Conservation (phyloP, 2,113 vertebrate genomes). For the Albula goreensis region DNA sequence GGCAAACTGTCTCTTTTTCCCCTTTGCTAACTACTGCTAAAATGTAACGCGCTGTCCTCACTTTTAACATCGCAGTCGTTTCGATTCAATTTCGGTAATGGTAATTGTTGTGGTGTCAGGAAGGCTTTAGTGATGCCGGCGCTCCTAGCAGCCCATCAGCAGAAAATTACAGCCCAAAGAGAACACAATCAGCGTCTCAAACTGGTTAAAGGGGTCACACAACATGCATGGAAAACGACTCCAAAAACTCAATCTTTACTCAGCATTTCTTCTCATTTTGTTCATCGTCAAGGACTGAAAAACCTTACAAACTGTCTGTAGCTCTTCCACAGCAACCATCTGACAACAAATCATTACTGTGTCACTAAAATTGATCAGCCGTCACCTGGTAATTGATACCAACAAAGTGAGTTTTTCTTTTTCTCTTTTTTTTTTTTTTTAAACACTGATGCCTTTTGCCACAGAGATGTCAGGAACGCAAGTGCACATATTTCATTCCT, state of each 20-base stretch:
- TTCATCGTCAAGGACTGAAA: constrained; percentile 51
- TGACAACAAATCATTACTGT: constrained; percentile 92
- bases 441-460: constrained; percentile 29
- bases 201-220: constrained; percentile 58
- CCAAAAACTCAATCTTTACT: constrained; percentile 51
- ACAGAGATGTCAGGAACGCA: constrained; percentile 50
- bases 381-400: constrained; percentile 95
- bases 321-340: constrained; percentile 72
- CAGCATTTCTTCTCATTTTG: constrained; percentile 47
- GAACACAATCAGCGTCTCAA: constrained; percentile 61
- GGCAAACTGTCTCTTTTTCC: constrained; percentile 18
- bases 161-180: constrained; percentile 65
- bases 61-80: constrained; percentile 48
- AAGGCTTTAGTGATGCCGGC: constrained; percentile 63
- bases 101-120: constrained; percentile 70
- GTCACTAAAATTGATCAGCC: constrained; percentile 89
- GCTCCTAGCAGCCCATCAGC: constrained; percentile 65
- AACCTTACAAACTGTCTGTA: constrained; percentile 36
- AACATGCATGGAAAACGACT: constrained; percentile 50
- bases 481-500: constrained; percentile 49
- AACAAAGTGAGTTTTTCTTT: constrained; percentile 64
- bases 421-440: constrained; percentile 35
- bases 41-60: constrained; percentile 11
- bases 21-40: neutral
- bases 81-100: constrained; percentile 60